These are phyloP conservation scores for Epinephelus moara DNA, from an alignment of 2,113 vertebrate genomes.

Conservation along the genomic window DNA sequence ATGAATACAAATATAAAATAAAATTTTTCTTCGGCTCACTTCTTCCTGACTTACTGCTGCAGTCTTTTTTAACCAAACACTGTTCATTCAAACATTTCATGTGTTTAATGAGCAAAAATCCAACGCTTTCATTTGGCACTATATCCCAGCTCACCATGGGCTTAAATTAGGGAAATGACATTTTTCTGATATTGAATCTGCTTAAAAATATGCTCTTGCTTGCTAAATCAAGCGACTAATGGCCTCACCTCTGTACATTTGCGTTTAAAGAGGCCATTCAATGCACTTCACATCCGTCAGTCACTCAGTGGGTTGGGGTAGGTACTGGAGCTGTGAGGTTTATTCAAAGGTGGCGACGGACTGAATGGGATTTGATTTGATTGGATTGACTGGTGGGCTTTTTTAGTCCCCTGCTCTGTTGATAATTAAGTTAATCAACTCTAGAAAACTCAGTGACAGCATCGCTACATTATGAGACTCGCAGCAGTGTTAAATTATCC, in stretches of 20 bases:
- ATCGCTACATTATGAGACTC: conserved; percentile 2
- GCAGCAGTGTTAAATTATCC: conserved; percentile 25
- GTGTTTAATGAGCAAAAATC: conserved; percentile 21
- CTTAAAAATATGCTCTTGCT: conserved; percentile 24
- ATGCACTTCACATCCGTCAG: conserved; percentile 29
- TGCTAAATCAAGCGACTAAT: conserved; percentile 57
- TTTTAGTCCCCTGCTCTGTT: conserved; percentile 38
- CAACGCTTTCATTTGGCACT: conserved; percentile 1
- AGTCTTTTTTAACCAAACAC: not conserved
- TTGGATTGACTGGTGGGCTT: conserved; percentile 34
- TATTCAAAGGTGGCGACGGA: conserved; percentile 3
- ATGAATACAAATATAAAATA: not conserved
- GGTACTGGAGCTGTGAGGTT: not conserved
- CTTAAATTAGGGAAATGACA: conserved; percentile 2
- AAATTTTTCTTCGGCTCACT: not conserved
- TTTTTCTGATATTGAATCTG: conserved; percentile 42
- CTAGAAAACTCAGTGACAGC: conserved; percentile 33
- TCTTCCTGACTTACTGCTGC: not conserved
- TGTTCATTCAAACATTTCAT: conserved; percentile 19
- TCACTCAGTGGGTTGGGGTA: conserved; percentile 8
- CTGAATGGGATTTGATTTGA: conserved; percentile 48
- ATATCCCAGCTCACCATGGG: conserved; percentile 18
- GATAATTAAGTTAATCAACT: conserved; percentile 63
- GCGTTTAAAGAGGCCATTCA: conserved; percentile 38
- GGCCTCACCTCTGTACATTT: conserved; percentile 43